A percentile compares a stretch with the other conserved stretches of the same genome.
Conservation (phyloP, 2,888 invertebrate species). For the Drosophila eohydei region DNA sequence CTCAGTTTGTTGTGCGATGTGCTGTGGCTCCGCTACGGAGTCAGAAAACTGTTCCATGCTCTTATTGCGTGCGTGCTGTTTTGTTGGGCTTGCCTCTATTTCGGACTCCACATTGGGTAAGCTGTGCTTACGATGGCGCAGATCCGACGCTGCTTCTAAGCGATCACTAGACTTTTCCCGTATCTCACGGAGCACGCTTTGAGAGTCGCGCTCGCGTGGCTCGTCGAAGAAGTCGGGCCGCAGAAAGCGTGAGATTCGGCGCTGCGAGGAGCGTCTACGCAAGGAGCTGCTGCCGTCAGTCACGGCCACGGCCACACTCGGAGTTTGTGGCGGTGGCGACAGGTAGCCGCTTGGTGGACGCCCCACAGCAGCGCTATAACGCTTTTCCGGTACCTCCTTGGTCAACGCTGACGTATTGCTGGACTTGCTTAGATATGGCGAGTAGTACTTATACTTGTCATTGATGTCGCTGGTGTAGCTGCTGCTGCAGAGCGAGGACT, state of each 20-base stretch:
- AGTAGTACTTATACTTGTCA: conserved; percentile 84
- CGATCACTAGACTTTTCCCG: conserved; percentile 87
- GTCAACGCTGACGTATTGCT: conserved; percentile 46
- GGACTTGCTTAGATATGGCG: conserved; percentile 82
- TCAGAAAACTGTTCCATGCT: conserved; percentile 81
- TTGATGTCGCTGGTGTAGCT: conserved; percentile 82
- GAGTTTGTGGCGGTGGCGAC: conserved; percentile 65
- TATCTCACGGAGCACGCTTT: conserved; percentile 89
- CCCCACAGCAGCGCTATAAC: conserved; percentile 71
- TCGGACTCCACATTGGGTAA: conserved; percentile 62
- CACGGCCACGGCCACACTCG: conserved; percentile 37
- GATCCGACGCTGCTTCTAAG: conserved; percentile 57
- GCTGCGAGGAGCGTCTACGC: conserved; percentile 85
- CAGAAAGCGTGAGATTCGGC: conserved; percentile 90
- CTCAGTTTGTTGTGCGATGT: conserved; percentile 20
- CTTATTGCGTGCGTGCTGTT: conserved; percentile 81
- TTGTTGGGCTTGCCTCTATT: conserved; percentile 23
- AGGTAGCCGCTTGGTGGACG: conserved; percentile 82
- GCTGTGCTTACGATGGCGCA: conserved; percentile 60
- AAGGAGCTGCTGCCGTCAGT: conserved; percentile 71
- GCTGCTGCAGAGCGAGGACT: conserved; percentile 75
- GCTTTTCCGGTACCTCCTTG: conserved; percentile 72
- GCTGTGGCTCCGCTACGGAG: conserved; percentile 1
- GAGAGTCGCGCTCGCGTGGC: conserved; percentile 88
- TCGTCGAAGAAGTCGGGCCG: conserved; percentile 91